Evolutionary conservation across 2,113 vertebrate genomes (phyloP).

Genomic region (Camelus dromedarius): DNA sequence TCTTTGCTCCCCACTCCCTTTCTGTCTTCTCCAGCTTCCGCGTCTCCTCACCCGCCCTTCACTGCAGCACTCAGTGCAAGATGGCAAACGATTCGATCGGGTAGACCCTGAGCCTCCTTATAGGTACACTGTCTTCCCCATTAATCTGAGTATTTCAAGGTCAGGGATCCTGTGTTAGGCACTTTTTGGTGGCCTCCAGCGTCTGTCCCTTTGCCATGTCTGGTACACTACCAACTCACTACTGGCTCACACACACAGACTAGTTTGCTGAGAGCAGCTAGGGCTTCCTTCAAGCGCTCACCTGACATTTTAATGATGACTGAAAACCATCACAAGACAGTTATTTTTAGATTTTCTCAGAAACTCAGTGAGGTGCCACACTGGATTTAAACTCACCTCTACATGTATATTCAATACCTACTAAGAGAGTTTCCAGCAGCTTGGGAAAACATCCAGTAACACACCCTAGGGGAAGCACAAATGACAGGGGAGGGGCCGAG

Average conservation of each 20-base stretch:
- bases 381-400: conserved; percentile 2
- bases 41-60: not conserved
- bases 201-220: not conserved
- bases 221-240: not conserved
- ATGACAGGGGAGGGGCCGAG: no score
- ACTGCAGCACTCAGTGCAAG: no score
- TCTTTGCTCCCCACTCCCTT: rapidly evolving
- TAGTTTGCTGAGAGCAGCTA: not conserved
- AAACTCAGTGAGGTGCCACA: not conserved
- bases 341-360: conserved; percentile 40
- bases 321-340: conserved; percentile 1
- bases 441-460: not conserved
- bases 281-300: not conserved
- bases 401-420: not conserved
- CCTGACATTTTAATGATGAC: conserved; percentile 1
- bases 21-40: not conserved
- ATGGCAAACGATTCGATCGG: no score
- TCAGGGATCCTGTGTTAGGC: not conserved
- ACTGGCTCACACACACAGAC: not conserved
- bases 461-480: not conserved
- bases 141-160: not conserved
- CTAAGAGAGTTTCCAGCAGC: not conserved
- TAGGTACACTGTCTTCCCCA: not conserved
- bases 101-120: no score
- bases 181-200: not conserved